Conservation (phyloP, 2,888 invertebrate species). For the Chrysolina oricalcia region DNA sequence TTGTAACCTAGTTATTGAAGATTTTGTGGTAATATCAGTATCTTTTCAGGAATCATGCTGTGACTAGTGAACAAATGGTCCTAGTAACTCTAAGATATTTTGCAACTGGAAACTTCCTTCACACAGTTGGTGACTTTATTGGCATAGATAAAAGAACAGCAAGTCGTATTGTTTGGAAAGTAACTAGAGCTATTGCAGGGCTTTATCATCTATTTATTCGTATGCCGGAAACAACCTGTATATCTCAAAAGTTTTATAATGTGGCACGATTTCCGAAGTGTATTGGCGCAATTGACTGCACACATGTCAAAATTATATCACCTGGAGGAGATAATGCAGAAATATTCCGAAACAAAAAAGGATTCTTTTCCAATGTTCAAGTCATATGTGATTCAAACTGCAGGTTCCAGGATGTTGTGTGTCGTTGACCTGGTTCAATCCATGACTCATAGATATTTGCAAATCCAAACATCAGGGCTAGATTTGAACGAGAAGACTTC, state of each 20-base stretch:
- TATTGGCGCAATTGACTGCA: slow-evolving; percentile 59
- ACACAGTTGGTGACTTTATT: slow-evolving; percentile 23
- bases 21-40: not conserved
- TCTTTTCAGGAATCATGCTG: slow-evolving; percentile 34
- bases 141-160: slow-evolving; percentile 31
- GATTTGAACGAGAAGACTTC: slow-evolving; percentile 50
- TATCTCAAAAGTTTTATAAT: slow-evolving; percentile 22
- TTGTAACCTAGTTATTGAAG: too few relatives aligned
- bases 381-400: slow-evolving; percentile 54
- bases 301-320: too few relatives aligned
- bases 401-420: slow-evolving; percentile 55
- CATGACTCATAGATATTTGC: slow-evolving; percentile 60
- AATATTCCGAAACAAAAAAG: slow-evolving; percentile 58
- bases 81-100: slow-evolving; percentile 33
- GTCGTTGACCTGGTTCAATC: slow-evolving; percentile 58
- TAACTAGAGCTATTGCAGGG: slow-evolving; percentile 16
- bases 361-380: slow-evolving; percentile 60
- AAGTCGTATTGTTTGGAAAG: slow-evolving; percentile 21
- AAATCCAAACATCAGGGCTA: too few relatives aligned
- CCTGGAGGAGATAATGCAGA: too few relatives aligned
- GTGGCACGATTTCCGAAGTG: slow-evolving; percentile 49
- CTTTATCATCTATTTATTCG: slow-evolving; percentile 14
- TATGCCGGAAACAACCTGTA: slow-evolving; percentile 27
- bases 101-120: slow-evolving; percentile 33
- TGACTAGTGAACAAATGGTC: slow-evolving; percentile 26